Base-by-base conservation (phyloP, 1,140 invertebrate genomes). In the Camponotus pennsylvanicus region DNA sequence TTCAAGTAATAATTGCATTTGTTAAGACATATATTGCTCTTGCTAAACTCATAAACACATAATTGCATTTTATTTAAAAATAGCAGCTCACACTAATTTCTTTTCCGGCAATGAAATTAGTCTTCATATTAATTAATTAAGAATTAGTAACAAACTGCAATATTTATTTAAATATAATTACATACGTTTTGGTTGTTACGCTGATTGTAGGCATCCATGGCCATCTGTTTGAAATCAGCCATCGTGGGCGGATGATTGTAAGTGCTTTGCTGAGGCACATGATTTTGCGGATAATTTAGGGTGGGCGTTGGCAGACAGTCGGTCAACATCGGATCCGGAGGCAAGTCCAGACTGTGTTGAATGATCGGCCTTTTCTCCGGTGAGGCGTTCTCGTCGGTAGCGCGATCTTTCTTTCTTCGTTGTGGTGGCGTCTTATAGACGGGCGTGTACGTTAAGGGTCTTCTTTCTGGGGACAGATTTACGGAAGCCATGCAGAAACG, bases 351-450 rank as follows among this genome's bases (percentile, higher is more conserved):
- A 67, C 82, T 55, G 32, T 87, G 89, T 40, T 92, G 92, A 2
- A 94, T 92, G 63, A 94, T 93, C 40, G 93, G 93, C 82, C 92
- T 93, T 55, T 93, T 94, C 66, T 94, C 93, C 6, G 92, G 92
- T 49, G 92, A 93, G 9, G 87, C 85, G 18, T 89, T 91, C 55
- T 91, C 93, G 32, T 94, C 93, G 75, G 66, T 79, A 13, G 69
- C 76, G 8, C 88, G 90, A 75, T 94, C 95, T 90, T 95, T 95
- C 88, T 95, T 94, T 85, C 95, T 90, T 63, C 95, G 93, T 73
- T 96, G 95, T n/a, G 96, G 95, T 21, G 96, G 95, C 45, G 96
- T 96, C 92, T 96, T 96, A 91, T 96, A 96, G 77, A 96, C 95
- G 84, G 95, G 95, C 55, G 95, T 96, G 90, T 96, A 96, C 42